Evolutionary conservation across 2,113 vertebrate genomes (phyloP), one percentile per base, ranked within the genome.

Genomic region (Mesoclemmys tuberculata): DNA sequence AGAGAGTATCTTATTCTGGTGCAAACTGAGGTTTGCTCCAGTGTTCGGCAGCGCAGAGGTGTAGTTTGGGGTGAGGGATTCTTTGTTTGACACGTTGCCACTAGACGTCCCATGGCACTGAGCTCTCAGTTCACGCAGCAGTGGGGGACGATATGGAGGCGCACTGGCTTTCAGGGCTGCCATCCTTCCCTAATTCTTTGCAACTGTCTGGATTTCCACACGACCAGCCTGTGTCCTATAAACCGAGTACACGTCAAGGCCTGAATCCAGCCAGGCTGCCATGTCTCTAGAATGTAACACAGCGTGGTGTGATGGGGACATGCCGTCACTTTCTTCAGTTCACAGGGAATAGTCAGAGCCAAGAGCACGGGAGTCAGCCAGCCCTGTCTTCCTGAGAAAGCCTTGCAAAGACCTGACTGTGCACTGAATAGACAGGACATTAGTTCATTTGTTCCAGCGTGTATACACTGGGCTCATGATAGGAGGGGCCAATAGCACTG

Each of bases 31-130:
- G 5, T 0, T 2, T 64, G 82, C 77, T 85, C 58, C 94, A 48
- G 87, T 0, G 26, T 82, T 75, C 0, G 0, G 90, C 61, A 29
- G 13, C 2, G 0, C 0, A 0, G 0, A 31, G 41, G 14, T 35
- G 86, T 52, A 44, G 64, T 13, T 64, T 14, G 1, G 46, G 80
- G 64, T 24, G 35, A 1, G 1, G 22, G 35, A 19, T 38, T 8
- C 52, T 2, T 2, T 5, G 79, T 52, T 64, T 51, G n/a, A 56
- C 10, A 51, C 4, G 5, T 31, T 14, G n/a, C 26, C 41, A 54
- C 56, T 55, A 11, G n/a, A 68, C 14, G 10, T 61, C 29, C 27
- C 27, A 18, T 29, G 61, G 29, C 61, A 6, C 90, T 16, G 38
- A 0, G 1, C 71, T 84, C 1, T 44, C 0, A 0, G 2, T 2